Percentiles rank a stretch among this genome's conserved stretches.
These are phyloP conservation scores for Rynchops niger DNA, from an alignment of 2,113 vertebrate species.

Conservation along the genomic window DNA sequence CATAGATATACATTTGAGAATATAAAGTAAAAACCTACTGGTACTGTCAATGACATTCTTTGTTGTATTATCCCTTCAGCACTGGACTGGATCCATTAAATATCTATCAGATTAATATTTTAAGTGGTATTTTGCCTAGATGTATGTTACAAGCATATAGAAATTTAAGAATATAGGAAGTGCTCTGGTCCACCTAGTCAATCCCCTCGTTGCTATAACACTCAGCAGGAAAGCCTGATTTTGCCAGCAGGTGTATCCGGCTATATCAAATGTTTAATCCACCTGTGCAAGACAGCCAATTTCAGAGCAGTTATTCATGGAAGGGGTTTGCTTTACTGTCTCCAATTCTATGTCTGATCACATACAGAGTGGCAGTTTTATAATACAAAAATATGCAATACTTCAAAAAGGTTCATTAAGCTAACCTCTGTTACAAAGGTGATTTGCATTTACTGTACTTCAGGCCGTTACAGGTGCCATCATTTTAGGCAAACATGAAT, in stretches of 20 bases:
- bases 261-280: conserved; percentile 25
- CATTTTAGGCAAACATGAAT: neutral
- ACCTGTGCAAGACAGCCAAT: neutral
- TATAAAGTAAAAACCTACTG: neutral
- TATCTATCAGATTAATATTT: neutral
- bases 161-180: neutral
- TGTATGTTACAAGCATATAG: neutral
- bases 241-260: neutral
- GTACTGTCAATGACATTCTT: neutral
- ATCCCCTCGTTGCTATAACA: neutral
- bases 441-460: conserved; percentile 51
- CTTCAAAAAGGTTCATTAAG: conserved; percentile 52
- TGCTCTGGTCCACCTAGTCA: neutral
- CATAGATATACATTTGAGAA: neutral
- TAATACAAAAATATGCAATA: conserved; percentile 32
- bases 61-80: neutral
- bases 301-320: conserved; percentile 36
- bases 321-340: neutral
- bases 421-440: neutral
- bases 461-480: neutral
- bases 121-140: neutral
- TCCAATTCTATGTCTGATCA: conserved; percentile 17
- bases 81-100: neutral
- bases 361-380: neutral
- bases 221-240: conserved; percentile 12